Percentiles rank a stretch among this genome's conserved stretches.
Conservation (phyloP, 2,113 vertebrate species). For the Alethe castanea region DNA sequence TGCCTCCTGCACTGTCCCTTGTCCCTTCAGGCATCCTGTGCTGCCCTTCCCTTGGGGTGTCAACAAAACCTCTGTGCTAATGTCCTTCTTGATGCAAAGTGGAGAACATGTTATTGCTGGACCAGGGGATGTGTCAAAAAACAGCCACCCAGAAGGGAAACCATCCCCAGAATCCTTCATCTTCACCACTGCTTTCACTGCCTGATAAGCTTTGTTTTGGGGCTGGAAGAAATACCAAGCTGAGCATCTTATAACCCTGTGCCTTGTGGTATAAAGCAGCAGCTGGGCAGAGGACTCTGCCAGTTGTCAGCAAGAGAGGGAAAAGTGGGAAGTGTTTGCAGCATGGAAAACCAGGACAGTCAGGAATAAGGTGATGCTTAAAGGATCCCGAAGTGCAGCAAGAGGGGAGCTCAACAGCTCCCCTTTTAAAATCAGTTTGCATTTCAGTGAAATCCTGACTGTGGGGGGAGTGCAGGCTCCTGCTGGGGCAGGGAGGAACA, state of each 20-base stretch:
- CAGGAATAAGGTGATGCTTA: not conserved
- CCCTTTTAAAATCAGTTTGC: not conserved
- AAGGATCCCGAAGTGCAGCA: not conserved
- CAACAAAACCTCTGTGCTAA: not conserved
- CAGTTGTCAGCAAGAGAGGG: not conserved
- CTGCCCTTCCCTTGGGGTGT: not conserved
- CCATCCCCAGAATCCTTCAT: not conserved
- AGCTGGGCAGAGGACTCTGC: not conserved
- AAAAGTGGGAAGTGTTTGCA: not conserved
- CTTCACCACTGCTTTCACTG: not conserved
- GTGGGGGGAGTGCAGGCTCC: not conserved
- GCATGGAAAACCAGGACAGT: fast-evolving
- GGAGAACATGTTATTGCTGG: not conserved
- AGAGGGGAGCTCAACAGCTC: not conserved
- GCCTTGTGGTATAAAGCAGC: not conserved
- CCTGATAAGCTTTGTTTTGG: conserved; percentile 6
- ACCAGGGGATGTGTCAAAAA: not conserved
- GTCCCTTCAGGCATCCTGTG: fast-evolving
- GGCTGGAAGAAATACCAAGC: not conserved
- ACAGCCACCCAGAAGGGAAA: conserved; percentile 9
- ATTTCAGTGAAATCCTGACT: not conserved
- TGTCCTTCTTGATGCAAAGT: not conserved
- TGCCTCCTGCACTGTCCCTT: not conserved
- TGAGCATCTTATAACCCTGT: fast-evolving
- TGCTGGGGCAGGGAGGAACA: not conserved